Evolutionary conservation across 2,888 invertebrate genomes (phyloP).

Genomic region (Bombylius major): DNA sequence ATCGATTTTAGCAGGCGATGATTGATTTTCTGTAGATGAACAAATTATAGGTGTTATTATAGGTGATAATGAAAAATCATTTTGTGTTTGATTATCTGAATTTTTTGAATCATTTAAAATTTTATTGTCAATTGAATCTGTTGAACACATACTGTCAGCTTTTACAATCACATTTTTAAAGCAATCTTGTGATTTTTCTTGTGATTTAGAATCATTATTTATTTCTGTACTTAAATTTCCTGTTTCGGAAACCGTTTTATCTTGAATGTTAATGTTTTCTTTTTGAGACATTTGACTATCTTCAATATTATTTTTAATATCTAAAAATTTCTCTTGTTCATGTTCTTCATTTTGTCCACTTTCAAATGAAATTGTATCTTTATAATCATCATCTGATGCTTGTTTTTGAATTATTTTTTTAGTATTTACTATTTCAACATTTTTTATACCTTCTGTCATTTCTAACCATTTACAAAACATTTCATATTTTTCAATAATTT

Average conservation of each 20-base stretch:
- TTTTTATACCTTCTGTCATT: conserved; percentile 9
- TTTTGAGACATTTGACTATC: background rate
- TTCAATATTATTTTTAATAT: background rate
- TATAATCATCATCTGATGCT: conserved; percentile 30
- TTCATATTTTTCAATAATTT: conserved; percentile 24
- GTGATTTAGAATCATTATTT: too few species aligned
- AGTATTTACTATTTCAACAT: background rate
- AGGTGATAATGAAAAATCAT: too few species aligned
- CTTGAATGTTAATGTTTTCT: too few species aligned
- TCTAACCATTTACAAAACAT: conserved; percentile 18
- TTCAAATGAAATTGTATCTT: conserved; percentile 18
- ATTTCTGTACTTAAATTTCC: too few species aligned
- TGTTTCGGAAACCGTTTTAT: too few species aligned
- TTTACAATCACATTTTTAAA: background rate
- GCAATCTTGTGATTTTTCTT: too few species aligned
- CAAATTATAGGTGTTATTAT: too few species aligned
- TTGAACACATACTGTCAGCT: background rate
- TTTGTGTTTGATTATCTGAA: too few species aligned
- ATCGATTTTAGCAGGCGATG: too few species aligned
- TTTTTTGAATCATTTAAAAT: too few species aligned
- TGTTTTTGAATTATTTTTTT: conserved; percentile 18
- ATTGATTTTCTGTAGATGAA: too few species aligned
- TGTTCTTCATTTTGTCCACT: conserved; percentile 8
- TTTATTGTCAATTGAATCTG: background rate
- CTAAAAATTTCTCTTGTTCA: conserved; percentile 7